A percentile compares a stretch with the other conserved stretches of the same genome.
Evolutionary conservation across 2,113 vertebrate species (phyloP).

Genomic region (human): DNA sequence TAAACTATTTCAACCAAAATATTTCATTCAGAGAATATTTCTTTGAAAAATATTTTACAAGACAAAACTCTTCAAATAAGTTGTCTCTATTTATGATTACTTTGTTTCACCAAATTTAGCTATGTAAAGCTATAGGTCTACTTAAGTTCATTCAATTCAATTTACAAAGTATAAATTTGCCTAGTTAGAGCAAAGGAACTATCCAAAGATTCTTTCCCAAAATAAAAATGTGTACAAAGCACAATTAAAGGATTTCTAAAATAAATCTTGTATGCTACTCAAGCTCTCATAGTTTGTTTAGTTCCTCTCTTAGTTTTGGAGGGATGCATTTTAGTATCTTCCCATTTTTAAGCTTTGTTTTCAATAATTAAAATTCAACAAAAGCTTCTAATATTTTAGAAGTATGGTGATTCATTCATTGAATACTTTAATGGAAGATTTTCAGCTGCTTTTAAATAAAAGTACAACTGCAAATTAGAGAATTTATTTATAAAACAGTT

Average conservation of each 20-base stretch:
- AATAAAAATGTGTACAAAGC: not conserved
- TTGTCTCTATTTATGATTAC: not conserved
- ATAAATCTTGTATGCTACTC: not conserved
- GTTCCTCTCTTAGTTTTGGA: not conserved
- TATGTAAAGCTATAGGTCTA: not conserved
- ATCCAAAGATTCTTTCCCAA: not conserved
- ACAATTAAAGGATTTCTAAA: not conserved
- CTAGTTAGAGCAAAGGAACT: not conserved
- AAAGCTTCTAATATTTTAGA: not conserved
- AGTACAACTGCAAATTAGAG: not conserved
- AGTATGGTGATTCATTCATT: not conserved
- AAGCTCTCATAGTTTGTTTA: not conserved
- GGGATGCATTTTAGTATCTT: not conserved
- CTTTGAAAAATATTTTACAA: not conserved
- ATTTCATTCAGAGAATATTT: not conserved
- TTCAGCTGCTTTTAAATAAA: not conserved
- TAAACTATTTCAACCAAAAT: not conserved
- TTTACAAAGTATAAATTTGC: not conserved
- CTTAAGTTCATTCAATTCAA: not conserved
- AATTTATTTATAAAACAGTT: not conserved
- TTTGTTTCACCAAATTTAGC: conserved; percentile 15
- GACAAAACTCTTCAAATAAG: not conserved
- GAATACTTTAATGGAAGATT: not conserved
- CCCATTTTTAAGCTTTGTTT: not conserved
- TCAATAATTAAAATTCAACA: not conserved